A percentile compares a stretch with the other conserved stretches of the same genome.
phyloP scores from a whole-genome alignment of 2,113 vertebrate species.

The Brienomyrus brachyistius region DNA sequence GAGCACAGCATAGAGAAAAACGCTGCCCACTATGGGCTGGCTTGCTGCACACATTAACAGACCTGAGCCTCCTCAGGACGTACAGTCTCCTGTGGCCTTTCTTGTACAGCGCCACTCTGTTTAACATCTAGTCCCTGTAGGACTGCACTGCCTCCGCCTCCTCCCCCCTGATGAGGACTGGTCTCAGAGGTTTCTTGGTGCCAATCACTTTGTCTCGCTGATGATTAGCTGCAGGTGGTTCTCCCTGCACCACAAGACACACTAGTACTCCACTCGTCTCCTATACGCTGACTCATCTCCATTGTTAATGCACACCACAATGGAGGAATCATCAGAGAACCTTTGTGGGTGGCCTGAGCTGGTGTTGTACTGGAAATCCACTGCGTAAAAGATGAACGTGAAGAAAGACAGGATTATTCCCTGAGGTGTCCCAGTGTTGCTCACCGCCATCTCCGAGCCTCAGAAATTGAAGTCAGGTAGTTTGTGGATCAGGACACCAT shows the following conservation, averaged over 20 bases:
- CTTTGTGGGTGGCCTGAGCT: background rate
- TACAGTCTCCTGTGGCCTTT: background rate
- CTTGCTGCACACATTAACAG: background rate
- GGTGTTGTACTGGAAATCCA: background rate
- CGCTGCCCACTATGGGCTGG: background rate
- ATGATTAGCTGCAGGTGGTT: background rate
- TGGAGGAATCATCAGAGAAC: background rate
- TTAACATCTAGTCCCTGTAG: background rate
- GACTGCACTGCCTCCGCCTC: background rate
- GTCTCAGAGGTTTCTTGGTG: background rate
- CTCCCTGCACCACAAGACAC: background rate
- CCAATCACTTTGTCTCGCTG: background rate
- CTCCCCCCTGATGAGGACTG: background rate
- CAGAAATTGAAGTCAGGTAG: background rate
- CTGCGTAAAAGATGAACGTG: background rate
- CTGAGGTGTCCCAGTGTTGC: background rate
- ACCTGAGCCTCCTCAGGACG: background rate
- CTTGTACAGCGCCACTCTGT: background rate
- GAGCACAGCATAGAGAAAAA: background rate
- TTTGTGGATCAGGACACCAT: background rate
- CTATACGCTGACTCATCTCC: background rate
- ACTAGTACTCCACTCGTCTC: background rate
- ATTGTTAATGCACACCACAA: background rate
- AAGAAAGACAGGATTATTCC: background rate
- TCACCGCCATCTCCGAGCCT: background rate